A percentile compares a stretch with the other conserved stretches of the same genome.
These are phyloP conservation scores for Ernsta delagoae DNA, from an alignment of 2,888 invertebrate species.

Conservation along the genomic window DNA sequence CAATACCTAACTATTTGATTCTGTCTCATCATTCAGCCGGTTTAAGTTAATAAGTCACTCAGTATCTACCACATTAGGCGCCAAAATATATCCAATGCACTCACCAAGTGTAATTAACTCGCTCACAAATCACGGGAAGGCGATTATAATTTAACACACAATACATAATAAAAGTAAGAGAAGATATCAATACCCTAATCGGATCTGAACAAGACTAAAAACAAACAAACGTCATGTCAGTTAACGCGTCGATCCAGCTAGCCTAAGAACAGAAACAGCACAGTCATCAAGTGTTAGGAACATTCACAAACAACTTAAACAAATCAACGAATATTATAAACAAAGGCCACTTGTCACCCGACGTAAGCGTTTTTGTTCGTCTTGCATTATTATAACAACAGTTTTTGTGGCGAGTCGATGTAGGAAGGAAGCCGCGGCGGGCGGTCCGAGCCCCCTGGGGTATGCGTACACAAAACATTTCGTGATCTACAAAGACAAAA, in stretches of 20 bases:
- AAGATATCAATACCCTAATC: conserved; percentile 16
- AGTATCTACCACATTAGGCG: background rate
- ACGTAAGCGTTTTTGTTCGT: conserved; percentile 78
- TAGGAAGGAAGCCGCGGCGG: conserved; percentile 82
- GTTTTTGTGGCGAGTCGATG: conserved; percentile 79
- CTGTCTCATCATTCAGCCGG: too few species aligned
- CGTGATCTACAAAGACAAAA: conserved; percentile 84
- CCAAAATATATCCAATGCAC: background rate
- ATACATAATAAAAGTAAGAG: background rate
- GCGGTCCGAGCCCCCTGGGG: conserved; percentile 79
- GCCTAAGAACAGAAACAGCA: conserved; percentile 50
- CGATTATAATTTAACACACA: background rate
- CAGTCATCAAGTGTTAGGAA: conserved; percentile 73
- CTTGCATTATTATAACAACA: conserved; percentile 79
- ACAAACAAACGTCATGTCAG: conserved; percentile 23
- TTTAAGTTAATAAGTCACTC: too few species aligned
- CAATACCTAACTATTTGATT: too few species aligned
- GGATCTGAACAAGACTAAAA: conserved; percentile 8
- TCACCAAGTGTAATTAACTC: background rate
- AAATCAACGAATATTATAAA: conserved; percentile 82
- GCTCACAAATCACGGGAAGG: background rate
- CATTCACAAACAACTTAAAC: conserved; percentile 74
- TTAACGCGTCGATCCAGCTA: conserved; percentile 22
- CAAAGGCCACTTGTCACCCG: conserved; percentile 82
- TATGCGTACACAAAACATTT: conserved; percentile 80